Percentiles rank a stretch among this genome's conserved stretches.
Conservation (phyloP, 30 jellyfish, hydroid and myxozoan genomes). For the Aurelia sp. region DNA sequence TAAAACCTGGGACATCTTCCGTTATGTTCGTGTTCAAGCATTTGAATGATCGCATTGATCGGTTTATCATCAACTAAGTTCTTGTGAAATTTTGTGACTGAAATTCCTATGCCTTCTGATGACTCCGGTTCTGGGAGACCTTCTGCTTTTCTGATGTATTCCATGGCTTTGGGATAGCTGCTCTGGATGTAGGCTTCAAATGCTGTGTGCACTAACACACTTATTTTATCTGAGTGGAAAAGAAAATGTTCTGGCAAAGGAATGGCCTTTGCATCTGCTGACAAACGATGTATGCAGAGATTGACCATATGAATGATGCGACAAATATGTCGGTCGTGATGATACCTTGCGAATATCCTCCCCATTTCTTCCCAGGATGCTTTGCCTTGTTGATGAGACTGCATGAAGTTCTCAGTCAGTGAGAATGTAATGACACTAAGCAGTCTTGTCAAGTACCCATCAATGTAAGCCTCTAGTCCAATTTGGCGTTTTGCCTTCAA, state of each 20-base stretch:
- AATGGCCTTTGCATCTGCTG: neutral
- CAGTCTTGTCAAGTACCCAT: neutral
- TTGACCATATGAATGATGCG: neutral
- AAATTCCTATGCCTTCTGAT: neutral
- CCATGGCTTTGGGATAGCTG: neutral
- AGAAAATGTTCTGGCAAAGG: neutral
- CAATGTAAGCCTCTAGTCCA: neutral
- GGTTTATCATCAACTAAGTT: neutral
- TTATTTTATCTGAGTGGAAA: neutral
- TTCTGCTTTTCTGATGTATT: neutral
- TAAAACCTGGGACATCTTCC: neutral
- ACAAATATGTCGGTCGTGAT: neutral
- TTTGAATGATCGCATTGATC: too few relatives aligned
- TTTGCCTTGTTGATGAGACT: neutral
- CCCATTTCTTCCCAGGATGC: neutral
- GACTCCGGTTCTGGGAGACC: neutral
- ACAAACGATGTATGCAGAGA: neutral
- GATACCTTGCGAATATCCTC: neutral
- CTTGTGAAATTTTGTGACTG: neutral
- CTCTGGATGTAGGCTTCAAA: neutral
- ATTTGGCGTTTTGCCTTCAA: neutral
- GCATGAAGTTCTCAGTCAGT: neutral
- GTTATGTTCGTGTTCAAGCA: neutral
- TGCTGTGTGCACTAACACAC: neutral
- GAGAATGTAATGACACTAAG: neutral